Base-by-base conservation (phyloP, 2,113 vertebrate species). In the Pithys albifrons region DNA sequence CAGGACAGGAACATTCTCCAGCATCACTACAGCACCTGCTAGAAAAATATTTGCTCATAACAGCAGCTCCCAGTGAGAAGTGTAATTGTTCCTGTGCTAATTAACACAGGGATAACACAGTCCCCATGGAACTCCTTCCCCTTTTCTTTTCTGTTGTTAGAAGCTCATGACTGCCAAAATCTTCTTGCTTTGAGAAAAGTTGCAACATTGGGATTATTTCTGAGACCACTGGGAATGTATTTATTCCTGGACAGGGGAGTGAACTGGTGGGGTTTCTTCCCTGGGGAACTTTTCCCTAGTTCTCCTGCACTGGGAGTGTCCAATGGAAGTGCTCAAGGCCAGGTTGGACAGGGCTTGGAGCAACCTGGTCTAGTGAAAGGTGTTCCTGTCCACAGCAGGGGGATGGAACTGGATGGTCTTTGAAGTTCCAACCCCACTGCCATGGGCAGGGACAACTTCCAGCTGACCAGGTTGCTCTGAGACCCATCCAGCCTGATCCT, bases 301-400 rank as follows among this genome's bases (percentile, higher is more conserved):
- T 72, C 4, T 5, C 9, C 10, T 39, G 35, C 27, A 17, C 9
- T 0, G 0, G 10, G 5, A n/a, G 4, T 19, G 9, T 1, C 14
- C 29, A 27, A 0, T 62, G 55, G 29, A 54, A 57, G 14, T 76
- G 48, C 41, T 5, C 64, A 6, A 62, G 29, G 29, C 7, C 20
- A 27, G 29, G 9, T 0, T 62, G 72, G 31, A 90, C 2, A 10
- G 48, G 24, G 46, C 37, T 62, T 48, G 48, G 55, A 83, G 55
- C 13, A 54, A 19, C 17, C 16, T 62, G 39, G n/a, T 2, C 3
- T 15, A 3, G 8, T 54, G 71, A n/a, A 25, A 76, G 2, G 4
- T 62, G n/a, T 12, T 71, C 11, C 46, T 61, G n/a, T 2, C 28
- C 5, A 7, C 5, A 19, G 19, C 28, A 67, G 33, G 19, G 31